Conservation (phyloP, 2,113 vertebrate genomes). For the Thomomys bottae region DNA sequence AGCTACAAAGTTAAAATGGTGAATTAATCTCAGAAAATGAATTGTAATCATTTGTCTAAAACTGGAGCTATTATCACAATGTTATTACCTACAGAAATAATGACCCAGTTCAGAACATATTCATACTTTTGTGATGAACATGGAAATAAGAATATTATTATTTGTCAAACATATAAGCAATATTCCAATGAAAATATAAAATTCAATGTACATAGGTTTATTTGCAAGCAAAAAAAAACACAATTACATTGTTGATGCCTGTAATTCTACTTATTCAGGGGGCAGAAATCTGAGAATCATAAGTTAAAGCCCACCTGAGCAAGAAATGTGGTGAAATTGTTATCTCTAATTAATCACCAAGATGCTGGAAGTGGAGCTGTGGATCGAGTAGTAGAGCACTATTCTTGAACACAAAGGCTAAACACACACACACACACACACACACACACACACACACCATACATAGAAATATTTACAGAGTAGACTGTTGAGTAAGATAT, state of each 20-base stretch:
- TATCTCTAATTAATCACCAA: no score
- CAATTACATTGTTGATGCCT: no score
- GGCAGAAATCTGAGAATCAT: no score
- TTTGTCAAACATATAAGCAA: background rate
- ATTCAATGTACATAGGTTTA: background rate
- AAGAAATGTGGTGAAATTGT: no score
- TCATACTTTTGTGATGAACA: constrained; percentile 28
- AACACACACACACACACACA: no score
- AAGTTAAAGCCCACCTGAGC: no score
- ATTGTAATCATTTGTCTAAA: constrained; percentile 8
- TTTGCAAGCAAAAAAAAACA: background rate
- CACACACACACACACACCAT: no score
- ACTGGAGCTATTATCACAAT: background rate
- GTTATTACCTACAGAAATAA: background rate
- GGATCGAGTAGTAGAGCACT: no score
- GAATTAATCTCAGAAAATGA: constrained; percentile 11
- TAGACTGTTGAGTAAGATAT: background rate
- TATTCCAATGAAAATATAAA: background rate
- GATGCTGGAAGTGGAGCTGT: no score
- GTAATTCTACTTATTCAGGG: no score
- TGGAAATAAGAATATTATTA: background rate
- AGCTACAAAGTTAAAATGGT: constrained; percentile 18
- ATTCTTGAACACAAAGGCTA: no score
- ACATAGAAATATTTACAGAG: background rate
- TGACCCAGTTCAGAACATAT: constrained; percentile 20